Conservation (phyloP, 2,113 vertebrate genomes). For the Sarotherodon lohbergeri region DNA sequence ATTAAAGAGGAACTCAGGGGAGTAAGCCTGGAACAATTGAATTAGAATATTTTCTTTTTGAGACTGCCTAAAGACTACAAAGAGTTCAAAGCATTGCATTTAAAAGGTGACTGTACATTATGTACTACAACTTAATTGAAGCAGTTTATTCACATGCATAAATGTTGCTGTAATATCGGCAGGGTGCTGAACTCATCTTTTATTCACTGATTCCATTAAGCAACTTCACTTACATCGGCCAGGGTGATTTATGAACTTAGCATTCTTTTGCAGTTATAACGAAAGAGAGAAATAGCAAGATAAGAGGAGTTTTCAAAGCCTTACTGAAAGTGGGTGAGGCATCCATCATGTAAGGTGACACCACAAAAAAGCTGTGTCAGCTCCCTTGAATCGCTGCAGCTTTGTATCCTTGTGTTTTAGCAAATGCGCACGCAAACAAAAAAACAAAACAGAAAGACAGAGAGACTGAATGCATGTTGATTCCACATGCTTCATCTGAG, state of each 20-base stretch:
- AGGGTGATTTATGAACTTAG: conserved; percentile 48
- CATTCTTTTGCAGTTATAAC: conserved; percentile 37
- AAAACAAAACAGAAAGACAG: background rate
- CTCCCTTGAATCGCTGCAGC: conserved; percentile 38
- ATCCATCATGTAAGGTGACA: conserved; percentile 67
- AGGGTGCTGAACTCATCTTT: conserved; percentile 57
- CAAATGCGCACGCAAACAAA: background rate
- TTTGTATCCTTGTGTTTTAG: conserved; percentile 36
- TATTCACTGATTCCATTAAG: conserved; percentile 63
- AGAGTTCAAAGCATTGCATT: conserved; percentile 37
- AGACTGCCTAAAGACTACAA: conserved; percentile 14
- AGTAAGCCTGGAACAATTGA: conserved; percentile 37
- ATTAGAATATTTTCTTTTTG: conserved; percentile 43
- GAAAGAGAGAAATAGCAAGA: conserved; percentile 43
- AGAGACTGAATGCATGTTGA: background rate
- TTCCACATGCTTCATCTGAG: background rate
- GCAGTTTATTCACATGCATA: conserved; percentile 49
- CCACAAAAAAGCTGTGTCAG: conserved; percentile 56
- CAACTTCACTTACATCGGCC: conserved; percentile 35
- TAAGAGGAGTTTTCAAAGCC: conserved; percentile 54
- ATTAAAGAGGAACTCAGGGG: conserved; percentile 59
- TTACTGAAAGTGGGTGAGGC: conserved; percentile 48
- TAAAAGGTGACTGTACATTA: conserved; percentile 49
- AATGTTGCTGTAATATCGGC: conserved; percentile 45
- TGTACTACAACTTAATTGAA: conserved; percentile 30